Evolutionary conservation across 2,797 vertebrate genomes (phyloP).

Genomic region (Glyptemys insculpta): DNA sequence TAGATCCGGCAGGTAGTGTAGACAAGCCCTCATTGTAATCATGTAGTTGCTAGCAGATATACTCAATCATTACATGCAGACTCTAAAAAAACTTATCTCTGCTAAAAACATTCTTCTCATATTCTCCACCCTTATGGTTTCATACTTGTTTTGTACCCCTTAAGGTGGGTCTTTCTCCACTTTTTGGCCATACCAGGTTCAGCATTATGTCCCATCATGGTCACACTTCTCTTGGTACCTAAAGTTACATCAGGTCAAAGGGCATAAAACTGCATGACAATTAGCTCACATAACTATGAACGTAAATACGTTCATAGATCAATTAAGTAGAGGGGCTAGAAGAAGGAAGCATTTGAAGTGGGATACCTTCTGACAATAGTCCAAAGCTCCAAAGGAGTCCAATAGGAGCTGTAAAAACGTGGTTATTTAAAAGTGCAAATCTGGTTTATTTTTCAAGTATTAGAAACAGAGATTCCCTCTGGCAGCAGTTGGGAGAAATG

Average conservation of each 20-base stretch:
- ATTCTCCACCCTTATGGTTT: background rate
- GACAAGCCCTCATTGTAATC: background rate
- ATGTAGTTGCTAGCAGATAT: background rate
- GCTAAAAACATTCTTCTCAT: background rate
- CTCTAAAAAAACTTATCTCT: background rate
- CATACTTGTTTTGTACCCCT: background rate
- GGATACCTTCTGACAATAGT: slow-evolving; percentile 65
- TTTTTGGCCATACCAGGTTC: background rate
- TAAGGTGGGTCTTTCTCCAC: background rate
- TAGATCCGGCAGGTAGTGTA: too few species aligned
- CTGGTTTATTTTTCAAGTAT: slow-evolving; percentile 84
- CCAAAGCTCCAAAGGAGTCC: slow-evolving; percentile 31
- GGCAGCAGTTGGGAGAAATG: slow-evolving; percentile 81
- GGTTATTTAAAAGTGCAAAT: slow-evolving; percentile 83
- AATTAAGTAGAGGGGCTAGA: slow-evolving; percentile 40
- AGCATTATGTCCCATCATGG: background rate
- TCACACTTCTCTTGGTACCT: background rate
- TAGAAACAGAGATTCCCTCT: slow-evolving; percentile 84
- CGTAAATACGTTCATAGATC: slow-evolving; percentile 22
- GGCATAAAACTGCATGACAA: slow-evolving; percentile 6
- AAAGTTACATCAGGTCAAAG: background rate
- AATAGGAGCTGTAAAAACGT: slow-evolving; percentile 78
- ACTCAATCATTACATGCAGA: background rate
- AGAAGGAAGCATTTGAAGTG: slow-evolving; percentile 50
- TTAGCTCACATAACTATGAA: slow-evolving; percentile 44